These are phyloP conservation scores for Anarhynchus alexandrinus DNA, from an alignment of 2,113 vertebrate genomes.

Conservation along the genomic window DNA sequence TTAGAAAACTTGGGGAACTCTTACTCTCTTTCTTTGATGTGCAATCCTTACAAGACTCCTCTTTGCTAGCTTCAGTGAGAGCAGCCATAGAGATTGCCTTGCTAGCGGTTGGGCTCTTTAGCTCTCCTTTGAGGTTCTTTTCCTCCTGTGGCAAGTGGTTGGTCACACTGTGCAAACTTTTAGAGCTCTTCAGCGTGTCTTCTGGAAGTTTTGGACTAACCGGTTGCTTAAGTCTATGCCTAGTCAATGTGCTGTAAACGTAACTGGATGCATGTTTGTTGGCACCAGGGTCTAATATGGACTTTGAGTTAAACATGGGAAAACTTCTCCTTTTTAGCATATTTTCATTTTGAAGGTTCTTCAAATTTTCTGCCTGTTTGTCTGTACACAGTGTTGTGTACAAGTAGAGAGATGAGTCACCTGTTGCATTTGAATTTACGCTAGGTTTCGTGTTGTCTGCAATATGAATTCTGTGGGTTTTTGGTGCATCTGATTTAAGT, in stretches of 20 bases:
- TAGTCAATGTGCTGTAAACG: constrained; percentile 78
- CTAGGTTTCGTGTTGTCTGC: constrained; percentile 60
- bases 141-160: constrained; percentile 75
- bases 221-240: constrained; percentile 70
- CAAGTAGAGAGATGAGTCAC: constrained; percentile 61
- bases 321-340: constrained; percentile 88
- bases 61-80: constrained; percentile 69
- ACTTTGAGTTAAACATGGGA: constrained; percentile 81
- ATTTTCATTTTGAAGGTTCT: constrained; percentile 74
- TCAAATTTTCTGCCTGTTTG: constrained; percentile 63
- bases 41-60: constrained; percentile 69
- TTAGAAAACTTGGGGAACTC: constrained; percentile 80
- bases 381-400: constrained; percentile 74
- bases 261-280: constrained; percentile 72
- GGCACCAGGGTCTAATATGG: constrained; percentile 65
- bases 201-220: constrained; percentile 61
- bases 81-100: constrained; percentile 82
- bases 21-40: constrained; percentile 70
- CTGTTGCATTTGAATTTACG: constrained; percentile 26
- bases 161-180: constrained; percentile 71
- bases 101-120: constrained; percentile 60
- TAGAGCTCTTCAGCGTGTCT: constrained; percentile 60
- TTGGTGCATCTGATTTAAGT: constrained; percentile 50
- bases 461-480: constrained; percentile 66
- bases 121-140: constrained; percentile 65